Evolutionary conservation across 2,888 invertebrate genomes (phyloP), one percentile per base, ranked within the genome.

Genomic region (Cylindroiulus punctatus): DNA sequence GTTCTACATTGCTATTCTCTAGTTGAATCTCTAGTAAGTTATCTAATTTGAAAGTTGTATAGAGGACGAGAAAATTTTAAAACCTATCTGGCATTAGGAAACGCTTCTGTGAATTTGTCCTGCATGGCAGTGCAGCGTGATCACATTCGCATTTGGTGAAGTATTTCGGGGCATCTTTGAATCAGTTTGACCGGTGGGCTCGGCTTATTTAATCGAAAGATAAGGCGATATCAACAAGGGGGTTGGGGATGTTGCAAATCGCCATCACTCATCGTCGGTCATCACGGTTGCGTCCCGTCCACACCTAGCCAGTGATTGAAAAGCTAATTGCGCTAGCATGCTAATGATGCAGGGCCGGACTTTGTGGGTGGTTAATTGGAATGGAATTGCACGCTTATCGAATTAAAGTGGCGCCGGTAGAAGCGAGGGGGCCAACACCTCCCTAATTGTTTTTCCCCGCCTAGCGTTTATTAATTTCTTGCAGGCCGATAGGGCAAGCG

Each of bases 401-500:
- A 52, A 52, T 52, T 52, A 52, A 14, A 36, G 36, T 4, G 36
- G 7, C 36, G 36, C n/a, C n/a, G n/a, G n/a, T n/a, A 36, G 52
- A n/a, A n/a, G 1, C n/a, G 52, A n/a, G 52, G 52, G 52, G 52
- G 52, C 36, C n/a, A n/a, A 52, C 52, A 52, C n/a, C 52, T 17
- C 7, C 2, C n/a, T 52, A 52, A 52, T 52, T 52, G 52, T 52
- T 52, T 52, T n/a, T 12, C 36, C 30, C 19, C 81, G 17, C 81
- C 19, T 32, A 36, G 30, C 30, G 32, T 81, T 81, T 81, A 81
- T 81, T 81, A 81, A 81, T 81, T 36, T 36, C 22, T 81, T 81
- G 81, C 32, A 81, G 81, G 81, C 32, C 36, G 81, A 81, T 81
- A 81, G 81, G 81, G 30, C 81, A 81, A 30, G 52, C 52, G 52